These are phyloP conservation scores for Diploptera punctata DNA, from an alignment of 2,888 invertebrate species.

Conservation along the genomic window DNA sequence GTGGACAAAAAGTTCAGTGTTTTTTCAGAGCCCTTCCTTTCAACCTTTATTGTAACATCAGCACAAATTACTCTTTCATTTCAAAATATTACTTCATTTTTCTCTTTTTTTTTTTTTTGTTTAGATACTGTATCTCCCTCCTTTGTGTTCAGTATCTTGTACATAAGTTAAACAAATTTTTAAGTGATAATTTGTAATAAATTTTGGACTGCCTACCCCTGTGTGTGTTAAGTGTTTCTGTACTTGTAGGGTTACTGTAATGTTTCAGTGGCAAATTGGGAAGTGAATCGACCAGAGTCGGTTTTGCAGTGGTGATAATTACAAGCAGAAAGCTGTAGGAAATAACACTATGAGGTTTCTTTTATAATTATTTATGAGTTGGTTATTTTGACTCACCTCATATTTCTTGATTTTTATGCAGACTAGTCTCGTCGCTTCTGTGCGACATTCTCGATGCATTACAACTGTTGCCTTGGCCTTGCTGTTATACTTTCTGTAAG, in stretches of 20 bases:
- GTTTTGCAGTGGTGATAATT: background rate
- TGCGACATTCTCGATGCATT: too few relatives aligned
- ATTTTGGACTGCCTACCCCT: slow-evolving; percentile 18
- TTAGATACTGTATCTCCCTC: background rate
- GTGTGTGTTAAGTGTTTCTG: slow-evolving; percentile 25
- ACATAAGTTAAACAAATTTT: slow-evolving; percentile 2
- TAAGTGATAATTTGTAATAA: background rate
- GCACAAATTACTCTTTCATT: slow-evolving; percentile 1
- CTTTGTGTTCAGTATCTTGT: background rate
- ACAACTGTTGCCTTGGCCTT: too few relatives aligned
- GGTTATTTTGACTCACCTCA: too few relatives aligned
- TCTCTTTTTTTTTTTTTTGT: too few relatives aligned
- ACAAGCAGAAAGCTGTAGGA: background rate
- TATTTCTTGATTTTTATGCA: too few relatives aligned
- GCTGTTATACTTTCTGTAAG: too few relatives aligned
- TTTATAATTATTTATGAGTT: too few relatives aligned
- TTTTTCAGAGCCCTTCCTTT: background rate
- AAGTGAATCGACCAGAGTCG: background rate
- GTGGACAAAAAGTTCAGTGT: background rate
- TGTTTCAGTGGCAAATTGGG: slow-evolving; percentile 3
- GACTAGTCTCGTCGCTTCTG: too few relatives aligned
- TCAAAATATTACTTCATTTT: background rate
- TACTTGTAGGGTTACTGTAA: slow-evolving; percentile 13
- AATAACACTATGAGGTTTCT: too few relatives aligned
- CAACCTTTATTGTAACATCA: background rate